Evolutionary conservation across 2,113 vertebrate genomes (phyloP).

Genomic region (Pachycephala philippinensis): DNA sequence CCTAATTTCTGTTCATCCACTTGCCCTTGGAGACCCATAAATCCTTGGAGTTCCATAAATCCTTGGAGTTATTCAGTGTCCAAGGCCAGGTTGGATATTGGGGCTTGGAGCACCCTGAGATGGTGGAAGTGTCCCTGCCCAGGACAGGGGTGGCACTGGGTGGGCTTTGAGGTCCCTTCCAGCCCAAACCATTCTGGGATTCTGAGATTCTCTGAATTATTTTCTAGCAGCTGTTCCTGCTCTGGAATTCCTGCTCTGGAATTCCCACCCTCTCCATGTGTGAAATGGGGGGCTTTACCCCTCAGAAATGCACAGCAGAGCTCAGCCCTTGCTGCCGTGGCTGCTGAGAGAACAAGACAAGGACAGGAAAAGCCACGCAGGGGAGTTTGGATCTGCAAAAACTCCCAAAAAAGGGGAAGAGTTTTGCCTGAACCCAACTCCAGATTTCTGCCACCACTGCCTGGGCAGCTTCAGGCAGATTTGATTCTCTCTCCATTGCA

Average conservation of each 20-base stretch:
- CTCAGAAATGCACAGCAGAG: not conserved
- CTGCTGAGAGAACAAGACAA: not conserved
- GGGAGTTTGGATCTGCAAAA: not conserved
- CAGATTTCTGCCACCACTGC: accelerated
- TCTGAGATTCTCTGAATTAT: not conserved
- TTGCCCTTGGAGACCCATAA: not conserved
- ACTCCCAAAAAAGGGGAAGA: not conserved
- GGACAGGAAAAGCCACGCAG: not conserved
- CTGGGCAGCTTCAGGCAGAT: not conserved
- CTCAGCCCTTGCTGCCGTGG: not conserved
- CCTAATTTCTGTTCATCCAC: not conserved
- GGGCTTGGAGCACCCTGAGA: not conserved
- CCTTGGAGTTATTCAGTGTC: not conserved
- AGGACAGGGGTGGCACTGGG: no score
- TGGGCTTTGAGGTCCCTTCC: not conserved
- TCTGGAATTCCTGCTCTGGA: not conserved
- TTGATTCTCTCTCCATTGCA: not conserved
- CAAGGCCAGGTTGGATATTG: not conserved
- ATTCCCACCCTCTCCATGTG: accelerated
- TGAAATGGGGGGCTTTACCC: accelerated
- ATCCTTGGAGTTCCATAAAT: not conserved
- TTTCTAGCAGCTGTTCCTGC: not conserved
- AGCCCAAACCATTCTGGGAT: not conserved
- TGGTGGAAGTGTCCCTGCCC: not conserved
- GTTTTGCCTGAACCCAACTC: not conserved